These are phyloP conservation scores for Macrochelys suwanniensis DNA, from an alignment of 2,797 vertebrate species.

Conservation along the genomic window DNA sequence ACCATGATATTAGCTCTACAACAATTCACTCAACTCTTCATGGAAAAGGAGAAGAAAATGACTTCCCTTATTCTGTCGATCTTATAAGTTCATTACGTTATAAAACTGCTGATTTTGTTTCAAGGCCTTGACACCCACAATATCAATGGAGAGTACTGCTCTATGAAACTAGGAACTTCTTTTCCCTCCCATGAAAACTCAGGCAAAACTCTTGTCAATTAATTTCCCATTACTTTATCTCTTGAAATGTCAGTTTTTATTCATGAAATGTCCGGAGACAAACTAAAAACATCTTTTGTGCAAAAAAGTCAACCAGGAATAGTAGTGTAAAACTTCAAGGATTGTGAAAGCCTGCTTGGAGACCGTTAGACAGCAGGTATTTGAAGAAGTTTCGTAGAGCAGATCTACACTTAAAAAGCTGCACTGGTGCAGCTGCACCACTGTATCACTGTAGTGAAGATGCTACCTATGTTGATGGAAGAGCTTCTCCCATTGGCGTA, in stretches of 20 bases:
- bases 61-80: background rate
- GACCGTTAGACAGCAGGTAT: background rate
- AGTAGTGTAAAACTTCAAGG: constrained; percentile 16
- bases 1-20: background rate
- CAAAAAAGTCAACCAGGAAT: background rate
- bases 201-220: constrained; percentile 11
- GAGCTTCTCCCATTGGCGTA: too few relatives aligned
- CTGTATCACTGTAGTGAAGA: too few relatives aligned
- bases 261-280: background rate
- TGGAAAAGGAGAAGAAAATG: constrained; percentile 7
- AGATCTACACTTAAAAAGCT: too few relatives aligned
- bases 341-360: background rate
- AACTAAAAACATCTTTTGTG: background rate
- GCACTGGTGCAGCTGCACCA: too few relatives aligned
- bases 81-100: background rate
- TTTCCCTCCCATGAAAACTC: background rate
- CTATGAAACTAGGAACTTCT: constrained; percentile 34
- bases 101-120: constrained; percentile 1
- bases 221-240: constrained; percentile 12
- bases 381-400: background rate
- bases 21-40: background rate
- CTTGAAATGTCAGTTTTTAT: background rate
- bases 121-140: background rate
- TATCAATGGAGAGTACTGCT: background rate
- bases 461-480: too few relatives aligned